Conservation (phyloP, 1,140 invertebrate species). For the Antheraea mylitta region DNA sequence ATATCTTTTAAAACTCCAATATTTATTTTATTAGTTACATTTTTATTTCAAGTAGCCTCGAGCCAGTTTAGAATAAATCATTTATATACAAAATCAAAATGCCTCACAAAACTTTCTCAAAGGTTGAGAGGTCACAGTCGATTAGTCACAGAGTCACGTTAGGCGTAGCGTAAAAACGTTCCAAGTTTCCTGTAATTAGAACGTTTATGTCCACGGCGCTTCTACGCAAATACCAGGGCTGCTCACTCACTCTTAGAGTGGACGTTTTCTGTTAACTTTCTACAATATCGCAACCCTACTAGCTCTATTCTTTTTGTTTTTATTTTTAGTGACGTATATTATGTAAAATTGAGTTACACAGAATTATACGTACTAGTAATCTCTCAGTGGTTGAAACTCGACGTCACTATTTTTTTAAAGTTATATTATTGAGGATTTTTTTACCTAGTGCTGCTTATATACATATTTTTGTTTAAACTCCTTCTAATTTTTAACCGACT, state of each 20-base stretch:
- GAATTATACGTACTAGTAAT: too few relatives aligned
- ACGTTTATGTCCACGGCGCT: conserved; percentile 2
- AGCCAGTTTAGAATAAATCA: neutral
- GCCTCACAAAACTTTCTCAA: neutral
- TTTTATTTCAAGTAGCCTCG: neutral
- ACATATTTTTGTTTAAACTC: too few relatives aligned
- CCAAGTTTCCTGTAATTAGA: conserved; percentile 15
- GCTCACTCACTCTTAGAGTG: neutral
- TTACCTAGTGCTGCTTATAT: too few relatives aligned
- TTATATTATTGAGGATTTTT: too few relatives aligned
- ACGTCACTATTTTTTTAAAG: too few relatives aligned
- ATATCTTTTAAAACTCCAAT: too few relatives aligned
- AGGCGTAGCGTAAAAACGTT: conserved; percentile 13
- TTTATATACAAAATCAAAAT: neutral
- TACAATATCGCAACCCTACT: neutral
- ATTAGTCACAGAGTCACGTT: conserved; percentile 15
- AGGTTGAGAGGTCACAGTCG: conserved; percentile 9
- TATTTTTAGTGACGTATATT: neutral
- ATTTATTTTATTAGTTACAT: too few relatives aligned
- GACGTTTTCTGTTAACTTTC: neutral
- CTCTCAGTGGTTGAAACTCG: too few relatives aligned
- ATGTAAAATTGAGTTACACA: too few relatives aligned
- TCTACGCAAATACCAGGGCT: neutral
- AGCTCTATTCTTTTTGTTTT: neutral
- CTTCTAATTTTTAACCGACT: too few relatives aligned